Evolutionary conservation across 2,888 invertebrate species (phyloP).

Genomic region (Sinodicranocentrus sp.): DNA sequence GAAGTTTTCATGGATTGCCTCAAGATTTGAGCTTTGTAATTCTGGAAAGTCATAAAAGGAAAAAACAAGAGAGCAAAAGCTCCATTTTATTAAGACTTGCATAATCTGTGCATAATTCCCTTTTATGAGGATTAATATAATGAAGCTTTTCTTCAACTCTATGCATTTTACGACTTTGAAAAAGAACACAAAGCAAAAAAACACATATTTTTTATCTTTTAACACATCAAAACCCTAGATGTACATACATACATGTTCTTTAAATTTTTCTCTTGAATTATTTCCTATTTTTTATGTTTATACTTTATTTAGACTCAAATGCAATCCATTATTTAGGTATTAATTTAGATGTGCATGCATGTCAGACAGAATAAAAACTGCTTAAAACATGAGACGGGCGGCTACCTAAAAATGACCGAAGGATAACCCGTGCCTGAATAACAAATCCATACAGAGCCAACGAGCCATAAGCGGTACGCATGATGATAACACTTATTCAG

Average conservation of each 20-base stretch:
- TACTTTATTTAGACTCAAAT: neutral
- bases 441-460: too few species aligned
- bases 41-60: conserved; percentile 40
- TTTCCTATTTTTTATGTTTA: neutral
- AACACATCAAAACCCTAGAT: neutral
- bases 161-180: neutral
- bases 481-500: too few species aligned
- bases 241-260: neutral
- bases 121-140: conserved; percentile 43
- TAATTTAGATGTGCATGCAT: neutral
- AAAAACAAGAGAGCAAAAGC: conserved; percentile 16
- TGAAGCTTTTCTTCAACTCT: neutral
- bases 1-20: conserved; percentile 10
- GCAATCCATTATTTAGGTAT: conserved; percentile 2
- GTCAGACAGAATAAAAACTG: neutral
- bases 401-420: neutral
- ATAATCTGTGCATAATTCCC: conserved; percentile 52
- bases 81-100: conserved; percentile 47
- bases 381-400: neutral
- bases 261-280: neutral
- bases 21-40: conserved; percentile 37
- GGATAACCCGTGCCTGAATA: too few species aligned
- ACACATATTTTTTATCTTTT: conserved; percentile 10
- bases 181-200: neutral
- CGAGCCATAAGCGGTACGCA: too few species aligned